These are phyloP conservation scores for Hypercompe scribonia DNA, from an alignment of 2,888 invertebrate genomes.

Conservation along the genomic window DNA sequence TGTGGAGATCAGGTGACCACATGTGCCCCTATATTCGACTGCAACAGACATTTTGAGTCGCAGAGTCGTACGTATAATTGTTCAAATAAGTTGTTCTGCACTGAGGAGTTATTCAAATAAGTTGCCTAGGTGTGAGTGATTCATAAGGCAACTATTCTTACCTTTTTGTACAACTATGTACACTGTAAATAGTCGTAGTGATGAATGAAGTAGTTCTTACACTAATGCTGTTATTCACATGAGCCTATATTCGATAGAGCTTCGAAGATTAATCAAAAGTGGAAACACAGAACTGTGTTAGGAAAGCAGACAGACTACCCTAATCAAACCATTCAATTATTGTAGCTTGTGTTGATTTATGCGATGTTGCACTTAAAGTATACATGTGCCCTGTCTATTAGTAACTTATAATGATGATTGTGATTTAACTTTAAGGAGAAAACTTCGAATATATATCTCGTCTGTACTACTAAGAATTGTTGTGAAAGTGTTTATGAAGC, in stretches of 20 bases:
- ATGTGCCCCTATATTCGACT: constrained; percentile 34
- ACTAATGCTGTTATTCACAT: neutral
- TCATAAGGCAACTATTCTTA: neutral
- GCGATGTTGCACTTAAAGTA: neutral
- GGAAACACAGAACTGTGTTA: neutral
- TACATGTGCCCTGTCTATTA: neutral
- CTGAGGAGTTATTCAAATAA: neutral
- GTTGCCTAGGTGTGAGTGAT: neutral
- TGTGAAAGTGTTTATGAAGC: no score
- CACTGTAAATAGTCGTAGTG: neutral
- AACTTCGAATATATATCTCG: no score
- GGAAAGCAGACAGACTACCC: no score
- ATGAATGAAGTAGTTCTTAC: no score
- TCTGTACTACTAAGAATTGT: neutral
- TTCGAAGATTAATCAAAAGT: neutral
- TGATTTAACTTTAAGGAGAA: no score
- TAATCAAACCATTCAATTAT: neutral
- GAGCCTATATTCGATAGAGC: neutral
- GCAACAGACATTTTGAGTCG: neutral
- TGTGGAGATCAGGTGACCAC: constrained; percentile 34
- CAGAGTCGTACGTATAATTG: neutral
- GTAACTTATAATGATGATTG: no score
- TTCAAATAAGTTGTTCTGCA: neutral
- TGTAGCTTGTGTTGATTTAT: neutral
- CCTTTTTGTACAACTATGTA: neutral